These are phyloP conservation scores for Serinus canaria DNA, from an alignment of 2,113 vertebrate genomes.

Conservation along the genomic window DNA sequence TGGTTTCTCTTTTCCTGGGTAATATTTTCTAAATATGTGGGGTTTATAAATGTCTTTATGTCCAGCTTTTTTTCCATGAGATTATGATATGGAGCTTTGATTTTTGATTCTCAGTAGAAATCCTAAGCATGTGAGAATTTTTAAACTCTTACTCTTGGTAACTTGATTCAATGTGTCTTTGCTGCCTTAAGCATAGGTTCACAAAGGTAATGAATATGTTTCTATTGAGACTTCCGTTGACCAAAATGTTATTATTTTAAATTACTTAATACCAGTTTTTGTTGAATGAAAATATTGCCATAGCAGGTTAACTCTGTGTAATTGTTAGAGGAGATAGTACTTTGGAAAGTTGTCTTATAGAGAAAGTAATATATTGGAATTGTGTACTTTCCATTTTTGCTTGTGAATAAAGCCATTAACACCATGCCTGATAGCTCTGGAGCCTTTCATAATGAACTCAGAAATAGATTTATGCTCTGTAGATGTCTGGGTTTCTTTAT, in stretches of 20 bases:
- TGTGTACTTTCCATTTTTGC: background rate
- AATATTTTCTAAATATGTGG: constrained; percentile 19
- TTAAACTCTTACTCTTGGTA: background rate
- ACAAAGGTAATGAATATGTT: background rate
- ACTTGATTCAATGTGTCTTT: background rate
- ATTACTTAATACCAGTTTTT: background rate
- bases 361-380: background rate
- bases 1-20: constrained; percentile 37
- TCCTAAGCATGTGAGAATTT: background rate
- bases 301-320: background rate
- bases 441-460: background rate
- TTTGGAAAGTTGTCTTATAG: background rate
- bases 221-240: background rate
- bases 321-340: background rate
- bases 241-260: background rate
- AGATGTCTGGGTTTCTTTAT: background rate
- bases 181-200: background rate
- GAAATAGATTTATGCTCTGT: background rate
- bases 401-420: background rate
- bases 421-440: background rate
- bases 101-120: constrained; percentile 9
- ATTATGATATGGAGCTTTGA: background rate
- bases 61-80: background rate
- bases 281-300: background rate
- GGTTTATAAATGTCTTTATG: constrained; percentile 29